Evolutionary conservation across 2,113 vertebrate species (phyloP), one percentile per base, ranked within the genome.

Genomic region (Petromus typicus): DNA sequence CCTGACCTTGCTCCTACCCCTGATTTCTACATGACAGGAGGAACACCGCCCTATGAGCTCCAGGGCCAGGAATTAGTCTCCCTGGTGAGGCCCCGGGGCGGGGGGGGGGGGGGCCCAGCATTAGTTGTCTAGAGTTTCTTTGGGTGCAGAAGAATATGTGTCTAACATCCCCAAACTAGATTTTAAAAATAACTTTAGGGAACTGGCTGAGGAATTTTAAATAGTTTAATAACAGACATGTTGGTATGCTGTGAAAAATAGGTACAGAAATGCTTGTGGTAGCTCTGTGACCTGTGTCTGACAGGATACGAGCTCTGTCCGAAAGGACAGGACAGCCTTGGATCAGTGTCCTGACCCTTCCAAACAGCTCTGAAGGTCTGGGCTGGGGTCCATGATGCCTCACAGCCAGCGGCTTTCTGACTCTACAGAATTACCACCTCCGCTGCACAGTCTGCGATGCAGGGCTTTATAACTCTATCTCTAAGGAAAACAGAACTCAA

Each of bases 141-240:
- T 54, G 59, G 51, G 4, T 89, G 69, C 80, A 73, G 75, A 90
- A 78, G 5, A 9, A 88, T 14, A 22, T 34, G 5, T 63, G 61
- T 59, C 94, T 87, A 11, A 86, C 1, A 61, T 86, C 81, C 32
- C 56, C 30, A 93, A 61, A 73, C 7, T 34, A 40, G 30, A 45
- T 27, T 69, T 94, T 79, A 48, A 63, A 34, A 81, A 73, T 88
- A 88, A 79, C 51, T 89, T 81, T 75, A 79, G 75, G 23, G 93
- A 88, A 91, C 5, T 79, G 67, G 22, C n/a, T 5, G n/a, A 89
- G 63, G 73, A 71, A 45, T 13, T 90, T 18, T 63, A 96, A 94
- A 88, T 51, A 34, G 40, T 27, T 91, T 84, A 80, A 69, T 40
- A 32, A 86, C 7, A 34, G 63, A 34, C 22, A 51, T 37, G 8